Conservation (phyloP, 2,797 vertebrate genomes). For the Gambelia wislizenii region DNA sequence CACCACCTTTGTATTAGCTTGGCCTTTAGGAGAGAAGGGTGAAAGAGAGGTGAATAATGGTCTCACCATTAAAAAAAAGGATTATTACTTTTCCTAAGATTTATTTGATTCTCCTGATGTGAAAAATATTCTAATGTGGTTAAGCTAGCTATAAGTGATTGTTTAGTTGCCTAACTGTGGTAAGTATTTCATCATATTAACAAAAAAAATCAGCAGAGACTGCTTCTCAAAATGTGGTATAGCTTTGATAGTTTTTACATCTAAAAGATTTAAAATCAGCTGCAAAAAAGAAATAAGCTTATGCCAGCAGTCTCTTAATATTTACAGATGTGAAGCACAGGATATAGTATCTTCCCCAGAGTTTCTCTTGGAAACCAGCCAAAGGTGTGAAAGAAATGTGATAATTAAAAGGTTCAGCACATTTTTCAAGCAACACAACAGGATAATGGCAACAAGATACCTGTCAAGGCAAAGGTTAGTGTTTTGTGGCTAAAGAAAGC, state of each 20-base stretch:
- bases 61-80: constrained; percentile 25
- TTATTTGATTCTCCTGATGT: constrained; percentile 58
- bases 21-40: constrained; percentile 2
- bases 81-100: constrained; percentile 66
- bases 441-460: constrained; percentile 7
- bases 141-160: constrained; percentile 52
- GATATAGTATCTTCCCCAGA: constrained; percentile 28
- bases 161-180: constrained; percentile 50
- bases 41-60: constrained; percentile 47
- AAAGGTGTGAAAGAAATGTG: constrained; percentile 42
- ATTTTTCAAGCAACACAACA: constrained; percentile 36
- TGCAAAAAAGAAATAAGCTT: constrained; percentile 24
- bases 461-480: constrained; percentile 23
- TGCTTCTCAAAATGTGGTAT: constrained; percentile 37
- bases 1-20: constrained; percentile 47
- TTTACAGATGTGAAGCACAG: constrained; percentile 17
- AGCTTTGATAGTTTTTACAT: constrained; percentile 31
- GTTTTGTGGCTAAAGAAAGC: neutral
- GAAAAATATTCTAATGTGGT: constrained; percentile 53
- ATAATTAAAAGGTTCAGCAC: constrained; percentile 35
- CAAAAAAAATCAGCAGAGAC: constrained; percentile 46
- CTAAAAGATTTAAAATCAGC: constrained; percentile 53
- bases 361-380: constrained; percentile 38
- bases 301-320: constrained; percentile 17
- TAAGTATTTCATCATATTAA: constrained; percentile 13